Conservation (phyloP, 2,113 vertebrate species). For the Psittacus erithacus region DNA sequence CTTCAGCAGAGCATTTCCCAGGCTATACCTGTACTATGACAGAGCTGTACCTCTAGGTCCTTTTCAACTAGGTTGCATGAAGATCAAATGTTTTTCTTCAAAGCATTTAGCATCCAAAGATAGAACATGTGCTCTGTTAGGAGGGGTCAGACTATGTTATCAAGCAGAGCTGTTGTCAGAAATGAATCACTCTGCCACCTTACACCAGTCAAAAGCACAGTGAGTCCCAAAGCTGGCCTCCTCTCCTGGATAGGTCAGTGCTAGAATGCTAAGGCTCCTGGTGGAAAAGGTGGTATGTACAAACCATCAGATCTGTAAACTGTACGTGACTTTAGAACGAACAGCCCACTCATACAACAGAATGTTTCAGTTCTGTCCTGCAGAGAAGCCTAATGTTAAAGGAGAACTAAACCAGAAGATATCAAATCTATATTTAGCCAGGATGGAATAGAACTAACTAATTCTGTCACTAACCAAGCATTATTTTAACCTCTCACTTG, state of each 20-base stretch:
- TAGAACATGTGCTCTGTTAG: not conserved
- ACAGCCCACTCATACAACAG: not conserved
- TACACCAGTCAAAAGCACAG: not conserved
- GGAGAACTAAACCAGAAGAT: not conserved
- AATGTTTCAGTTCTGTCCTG: not conserved
- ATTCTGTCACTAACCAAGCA: not conserved
- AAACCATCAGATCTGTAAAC: not conserved
- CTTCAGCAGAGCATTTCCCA: not conserved
- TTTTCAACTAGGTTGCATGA: not conserved
- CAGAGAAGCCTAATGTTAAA: not conserved
- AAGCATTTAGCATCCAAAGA: not conserved
- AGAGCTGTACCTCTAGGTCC: not conserved
- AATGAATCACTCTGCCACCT: not conserved
- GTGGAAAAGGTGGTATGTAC: not conserved
- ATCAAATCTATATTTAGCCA: not conserved
- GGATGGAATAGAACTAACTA: not conserved
- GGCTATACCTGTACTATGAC: not conserved
- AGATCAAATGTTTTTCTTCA: not conserved
- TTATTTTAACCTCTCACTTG: not conserved
- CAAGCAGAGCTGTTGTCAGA: not conserved
- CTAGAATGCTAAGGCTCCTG: not conserved
- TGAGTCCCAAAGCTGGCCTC: not conserved
- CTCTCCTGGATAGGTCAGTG: not conserved
- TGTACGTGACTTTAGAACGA: not conserved
- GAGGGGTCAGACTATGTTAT: not conserved